phyloP scores from a whole-genome alignment of 2,797 vertebrate genomes.

The Lepidocolaptes lacrymiger region DNA sequence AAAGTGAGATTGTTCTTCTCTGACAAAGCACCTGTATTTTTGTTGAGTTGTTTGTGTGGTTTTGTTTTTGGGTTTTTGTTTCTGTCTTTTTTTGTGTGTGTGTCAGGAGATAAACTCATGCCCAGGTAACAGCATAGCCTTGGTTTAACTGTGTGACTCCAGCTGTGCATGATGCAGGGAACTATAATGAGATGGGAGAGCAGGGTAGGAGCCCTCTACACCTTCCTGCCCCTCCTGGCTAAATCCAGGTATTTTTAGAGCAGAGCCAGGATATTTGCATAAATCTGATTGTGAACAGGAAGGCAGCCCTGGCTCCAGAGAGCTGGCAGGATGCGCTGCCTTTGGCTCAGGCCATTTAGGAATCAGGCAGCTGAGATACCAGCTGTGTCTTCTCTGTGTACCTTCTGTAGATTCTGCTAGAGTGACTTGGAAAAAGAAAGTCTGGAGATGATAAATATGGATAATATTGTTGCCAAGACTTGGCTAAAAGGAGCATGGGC shows the following conservation, averaged over 20 bases:
- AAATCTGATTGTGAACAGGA: conserved; percentile 13
- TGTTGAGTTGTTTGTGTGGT: background rate
- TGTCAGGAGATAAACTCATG: background rate
- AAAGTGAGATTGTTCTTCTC: background rate
- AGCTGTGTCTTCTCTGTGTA: conserved; percentile 45
- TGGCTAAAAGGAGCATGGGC: background rate
- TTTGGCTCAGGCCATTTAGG: conserved; percentile 31
- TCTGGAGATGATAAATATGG: conserved; percentile 29
- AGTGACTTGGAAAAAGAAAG: conserved; percentile 7
- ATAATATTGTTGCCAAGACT: background rate
- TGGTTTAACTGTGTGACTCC: background rate
- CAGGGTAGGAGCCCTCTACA: background rate
- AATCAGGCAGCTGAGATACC: conserved; percentile 47
- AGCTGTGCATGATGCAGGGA: background rate
- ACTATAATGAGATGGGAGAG: background rate
- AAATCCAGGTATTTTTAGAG: conserved; percentile 34
- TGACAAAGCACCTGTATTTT: background rate
- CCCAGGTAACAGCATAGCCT: background rate
- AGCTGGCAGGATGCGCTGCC: background rate
- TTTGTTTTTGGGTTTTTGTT: background rate
- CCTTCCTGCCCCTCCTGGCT: background rate
- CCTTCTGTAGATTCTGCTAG: conserved; percentile 7
- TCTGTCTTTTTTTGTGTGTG: too few relatives aligned
- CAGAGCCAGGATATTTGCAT: background rate
- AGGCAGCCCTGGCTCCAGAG: background rate